A percentile compares a stretch with the other conserved stretches of the same genome.
Conservation (phyloP, 2,888 invertebrate genomes). For the Plebejus anna region DNA sequence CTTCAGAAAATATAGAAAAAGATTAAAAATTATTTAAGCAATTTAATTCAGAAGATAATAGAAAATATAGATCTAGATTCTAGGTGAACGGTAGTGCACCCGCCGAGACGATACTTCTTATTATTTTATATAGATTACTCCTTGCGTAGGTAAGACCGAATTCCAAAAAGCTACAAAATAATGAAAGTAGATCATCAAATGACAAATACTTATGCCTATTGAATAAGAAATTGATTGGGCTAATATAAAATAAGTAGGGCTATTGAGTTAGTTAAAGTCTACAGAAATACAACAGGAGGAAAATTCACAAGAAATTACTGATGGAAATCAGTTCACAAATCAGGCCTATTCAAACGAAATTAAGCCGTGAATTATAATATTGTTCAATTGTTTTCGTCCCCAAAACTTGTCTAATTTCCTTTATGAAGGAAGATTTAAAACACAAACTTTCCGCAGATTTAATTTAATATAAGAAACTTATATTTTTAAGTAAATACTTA, state of each 20-base stretch:
- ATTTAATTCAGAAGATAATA: no score
- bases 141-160: no score
- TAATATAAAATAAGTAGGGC: neutral
- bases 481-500: no score
- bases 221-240: neutral
- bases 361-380: slow-evolving; percentile 8
- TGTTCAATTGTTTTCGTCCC: neutral
- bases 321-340: slow-evolving; percentile 21
- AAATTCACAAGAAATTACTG: neutral
- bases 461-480: no score
- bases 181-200: neutral
- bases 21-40: no score
- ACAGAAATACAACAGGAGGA: neutral
- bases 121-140: no score
- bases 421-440: neutral
- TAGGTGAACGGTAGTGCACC: no score
- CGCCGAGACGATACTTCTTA: no score
- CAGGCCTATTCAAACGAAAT: slow-evolving; percentile 12
- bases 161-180: neutral
- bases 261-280: neutral
- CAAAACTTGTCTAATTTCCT: no score
- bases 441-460: neutral
- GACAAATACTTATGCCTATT: neutral
- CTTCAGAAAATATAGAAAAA: no score
- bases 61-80: no score